phyloP scores from a whole-genome alignment of 1,140 invertebrate genomes.

The Eulimnadia texana region DNA sequence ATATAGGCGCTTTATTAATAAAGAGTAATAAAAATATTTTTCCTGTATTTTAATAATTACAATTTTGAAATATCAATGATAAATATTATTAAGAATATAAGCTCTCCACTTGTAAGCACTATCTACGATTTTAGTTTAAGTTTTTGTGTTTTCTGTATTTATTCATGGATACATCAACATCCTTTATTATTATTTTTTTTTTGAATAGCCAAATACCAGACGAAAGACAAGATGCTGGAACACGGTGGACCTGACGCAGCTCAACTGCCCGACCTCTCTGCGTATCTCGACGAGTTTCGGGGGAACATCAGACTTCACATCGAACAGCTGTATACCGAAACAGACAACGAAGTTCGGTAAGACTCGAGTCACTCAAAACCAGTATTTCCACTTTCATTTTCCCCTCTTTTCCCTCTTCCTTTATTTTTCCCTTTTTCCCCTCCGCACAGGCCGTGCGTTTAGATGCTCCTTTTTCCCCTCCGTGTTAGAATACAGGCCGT shows the following conservation, averaged over 20 bases:
- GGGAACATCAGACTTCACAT: neutral
- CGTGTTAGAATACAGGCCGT: too few relatives aligned
- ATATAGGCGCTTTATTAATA: too few relatives aligned
- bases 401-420: too few relatives aligned
- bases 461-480: neutral
- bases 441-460: too few relatives aligned
- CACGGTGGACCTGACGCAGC: neutral
- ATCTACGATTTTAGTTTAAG: too few relatives aligned
- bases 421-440: neutral
- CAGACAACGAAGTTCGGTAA: neutral
- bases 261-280: neutral
- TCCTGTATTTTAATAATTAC: too few relatives aligned
- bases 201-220: neutral
- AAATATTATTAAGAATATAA: too few relatives aligned
- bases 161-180: too few relatives aligned
- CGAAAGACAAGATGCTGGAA: neutral
- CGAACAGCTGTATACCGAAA: neutral
- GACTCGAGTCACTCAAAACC: neutral
- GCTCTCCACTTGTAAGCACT: too few relatives aligned
- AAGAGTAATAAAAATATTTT: too few relatives aligned
- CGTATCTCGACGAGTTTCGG: neutral
- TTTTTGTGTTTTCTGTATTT: too few relatives aligned
- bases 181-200: neutral
- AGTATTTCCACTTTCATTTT: neutral
- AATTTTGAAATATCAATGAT: too few relatives aligned